Conservation (phyloP, 2,113 vertebrate genomes). For the Emydura subglobosa region DNA sequence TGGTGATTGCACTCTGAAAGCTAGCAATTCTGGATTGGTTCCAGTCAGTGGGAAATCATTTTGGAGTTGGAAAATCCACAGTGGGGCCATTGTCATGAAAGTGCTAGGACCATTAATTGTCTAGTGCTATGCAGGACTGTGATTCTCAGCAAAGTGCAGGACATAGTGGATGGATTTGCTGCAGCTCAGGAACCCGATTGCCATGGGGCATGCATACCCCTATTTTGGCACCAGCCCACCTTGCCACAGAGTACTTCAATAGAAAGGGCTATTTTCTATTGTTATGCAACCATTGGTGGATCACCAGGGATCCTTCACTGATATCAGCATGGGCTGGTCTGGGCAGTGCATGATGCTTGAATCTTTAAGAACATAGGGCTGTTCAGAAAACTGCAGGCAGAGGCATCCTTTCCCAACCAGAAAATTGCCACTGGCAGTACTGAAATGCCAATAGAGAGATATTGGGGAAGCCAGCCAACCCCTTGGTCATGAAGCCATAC, state of each 20-base stretch:
- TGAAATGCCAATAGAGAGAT: not conserved
- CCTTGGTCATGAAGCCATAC: not conserved
- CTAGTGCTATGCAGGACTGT: not conserved
- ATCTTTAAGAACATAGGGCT: not conserved
- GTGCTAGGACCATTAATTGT: not conserved
- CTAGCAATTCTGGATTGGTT: not conserved
- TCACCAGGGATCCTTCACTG: not conserved
- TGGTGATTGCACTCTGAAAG: not conserved
- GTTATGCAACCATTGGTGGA: not conserved
- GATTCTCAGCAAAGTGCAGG: not conserved
- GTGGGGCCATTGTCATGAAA: not conserved
- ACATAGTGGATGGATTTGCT: not conserved
- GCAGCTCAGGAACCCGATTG: not conserved
- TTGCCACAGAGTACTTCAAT: not conserved
- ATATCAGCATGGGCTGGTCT: not conserved
- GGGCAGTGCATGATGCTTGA: not conserved
- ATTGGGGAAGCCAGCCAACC: not conserved
- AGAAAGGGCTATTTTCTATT: not conserved
- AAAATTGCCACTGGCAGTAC: not conserved
- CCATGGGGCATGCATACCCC: not conserved
- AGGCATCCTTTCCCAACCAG: not conserved
- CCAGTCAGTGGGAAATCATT: not conserved
- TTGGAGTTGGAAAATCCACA: not conserved
- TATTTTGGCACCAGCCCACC: not conserved
- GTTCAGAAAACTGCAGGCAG: not conserved